Evolutionary conservation across 2,797 vertebrate species (phyloP).

Genomic region (Cetoscarus ocellatus): DNA sequence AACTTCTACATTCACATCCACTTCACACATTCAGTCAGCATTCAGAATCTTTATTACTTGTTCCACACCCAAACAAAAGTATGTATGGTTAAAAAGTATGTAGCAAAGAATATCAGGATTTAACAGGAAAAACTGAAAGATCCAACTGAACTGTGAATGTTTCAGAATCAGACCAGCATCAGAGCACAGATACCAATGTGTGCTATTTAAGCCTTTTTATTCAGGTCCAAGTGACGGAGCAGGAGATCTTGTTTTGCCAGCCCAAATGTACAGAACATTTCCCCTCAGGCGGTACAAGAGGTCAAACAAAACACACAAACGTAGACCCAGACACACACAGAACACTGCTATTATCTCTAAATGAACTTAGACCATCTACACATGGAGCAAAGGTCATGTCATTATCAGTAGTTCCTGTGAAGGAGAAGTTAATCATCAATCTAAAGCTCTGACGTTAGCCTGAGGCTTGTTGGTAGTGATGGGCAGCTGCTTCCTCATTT

Average conservation of each 20-base stretch:
- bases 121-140: too few relatives aligned
- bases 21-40: too few relatives aligned
- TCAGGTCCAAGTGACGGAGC: background rate
- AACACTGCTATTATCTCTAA: background rate
- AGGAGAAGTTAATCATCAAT: slow-evolving; percentile 57
- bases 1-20: too few relatives aligned
- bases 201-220: background rate
- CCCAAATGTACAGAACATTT: background rate
- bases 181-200: too few relatives aligned
- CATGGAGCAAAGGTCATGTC: slow-evolving; percentile 18
- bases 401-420: slow-evolving; percentile 31
- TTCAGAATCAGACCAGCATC: too few relatives aligned
- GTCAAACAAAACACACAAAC: background rate
- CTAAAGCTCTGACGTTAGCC: slow-evolving; percentile 6
- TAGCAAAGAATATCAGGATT: too few relatives aligned
- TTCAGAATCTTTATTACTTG: too few relatives aligned
- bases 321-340: slow-evolving; percentile 1
- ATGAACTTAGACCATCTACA: background rate
- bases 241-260: background rate
- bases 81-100: too few relatives aligned
- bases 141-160: too few relatives aligned
- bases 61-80: too few relatives aligned
- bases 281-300: background rate
- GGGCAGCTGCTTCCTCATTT: slow-evolving; percentile 9
- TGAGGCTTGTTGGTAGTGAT: slow-evolving; percentile 21